phyloP scores from a whole-genome alignment of 2,113 vertebrate species.

The Illadopsis cleaveri region DNA sequence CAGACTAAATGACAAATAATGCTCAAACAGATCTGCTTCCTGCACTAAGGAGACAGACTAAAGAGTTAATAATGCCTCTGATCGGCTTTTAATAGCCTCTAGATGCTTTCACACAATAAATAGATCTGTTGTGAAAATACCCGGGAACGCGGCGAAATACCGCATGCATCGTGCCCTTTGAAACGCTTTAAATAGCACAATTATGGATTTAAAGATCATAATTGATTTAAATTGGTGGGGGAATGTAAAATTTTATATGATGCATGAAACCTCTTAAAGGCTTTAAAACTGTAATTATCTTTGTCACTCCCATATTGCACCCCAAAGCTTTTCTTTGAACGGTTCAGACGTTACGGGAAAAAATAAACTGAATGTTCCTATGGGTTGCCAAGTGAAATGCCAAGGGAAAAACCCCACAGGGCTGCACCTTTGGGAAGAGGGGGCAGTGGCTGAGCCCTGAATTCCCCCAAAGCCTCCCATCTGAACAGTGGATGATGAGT shows the following conservation, averaged over 20 bases:
- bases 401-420: background rate
- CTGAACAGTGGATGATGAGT: background rate
- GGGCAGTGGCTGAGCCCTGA: background rate
- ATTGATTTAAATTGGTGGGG: slow-evolving; percentile 62
- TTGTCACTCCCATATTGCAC: slow-evolving; percentile 34
- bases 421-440: background rate
- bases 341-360: background rate
- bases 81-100: slow-evolving; percentile 51
- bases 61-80: slow-evolving; percentile 55
- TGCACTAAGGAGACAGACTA: slow-evolving; percentile 8
- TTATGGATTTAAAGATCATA: slow-evolving; percentile 64
- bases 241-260: slow-evolving; percentile 64
- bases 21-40: background rate
- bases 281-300: slow-evolving; percentile 35
- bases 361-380: background rate
- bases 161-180: slow-evolving; percentile 28
- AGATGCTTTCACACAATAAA: slow-evolving; percentile 50
- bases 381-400: background rate
- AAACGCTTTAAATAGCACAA: slow-evolving; percentile 55
- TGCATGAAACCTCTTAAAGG: slow-evolving; percentile 58
- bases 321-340: background rate
- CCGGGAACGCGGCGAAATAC: slow-evolving; percentile 17
- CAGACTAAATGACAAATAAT: slow-evolving; percentile 22
- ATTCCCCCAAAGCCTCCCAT: background rate
- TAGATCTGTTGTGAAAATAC: slow-evolving; percentile 61